Evolutionary conservation across 2,797 vertebrate species (phyloP).

Genomic region (Rhadinocentrus ornatus): DNA sequence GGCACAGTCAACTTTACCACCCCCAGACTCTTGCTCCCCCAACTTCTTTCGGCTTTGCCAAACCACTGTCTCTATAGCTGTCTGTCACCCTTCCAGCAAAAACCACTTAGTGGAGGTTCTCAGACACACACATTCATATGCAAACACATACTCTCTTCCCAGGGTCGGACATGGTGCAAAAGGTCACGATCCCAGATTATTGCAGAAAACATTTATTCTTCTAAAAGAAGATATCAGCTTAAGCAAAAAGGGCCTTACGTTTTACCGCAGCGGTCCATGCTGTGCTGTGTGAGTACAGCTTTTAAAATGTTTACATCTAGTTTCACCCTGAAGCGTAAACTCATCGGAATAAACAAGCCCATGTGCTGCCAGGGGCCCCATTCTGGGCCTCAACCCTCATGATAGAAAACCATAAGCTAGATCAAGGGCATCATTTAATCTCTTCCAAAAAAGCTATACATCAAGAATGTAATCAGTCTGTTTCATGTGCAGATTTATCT

Average conservation of each 20-base stretch:
- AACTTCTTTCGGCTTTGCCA: constrained; percentile 72
- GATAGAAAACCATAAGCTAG: constrained; percentile 30
- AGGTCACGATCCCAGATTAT: constrained; percentile 51
- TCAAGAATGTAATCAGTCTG: constrained; percentile 37
- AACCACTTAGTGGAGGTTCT: constrained; percentile 75
- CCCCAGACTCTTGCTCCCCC: constrained; percentile 33
- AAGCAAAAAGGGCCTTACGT: constrained; percentile 5
- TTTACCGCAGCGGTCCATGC: constrained; percentile 9
- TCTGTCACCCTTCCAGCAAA: constrained; percentile 80
- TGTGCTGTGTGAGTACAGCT: constrained; percentile 20
- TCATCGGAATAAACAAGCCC: constrained; percentile 20
- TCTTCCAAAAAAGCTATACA: constrained; percentile 19
- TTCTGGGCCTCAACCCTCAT: constrained; percentile 17
- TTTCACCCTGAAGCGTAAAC: constrained; percentile 11
- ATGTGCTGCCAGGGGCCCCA: constrained; percentile 1
- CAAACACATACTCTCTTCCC: constrained; percentile 25
- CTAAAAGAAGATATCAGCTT: constrained; percentile 1
- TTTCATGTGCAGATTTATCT: constrained; percentile 48
- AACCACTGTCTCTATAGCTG: constrained; percentile 89
- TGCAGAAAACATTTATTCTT: constrained; percentile 34
- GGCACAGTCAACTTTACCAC: constrained; percentile 61
- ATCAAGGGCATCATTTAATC: constrained; percentile 45
- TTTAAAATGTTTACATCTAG: constrained; percentile 17
- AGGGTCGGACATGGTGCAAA: constrained; percentile 63
- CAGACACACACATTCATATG: constrained; percentile 48